Base-by-base conservation (phyloP, 2,113 vertebrate species). In the Melierax canorus region DNA sequence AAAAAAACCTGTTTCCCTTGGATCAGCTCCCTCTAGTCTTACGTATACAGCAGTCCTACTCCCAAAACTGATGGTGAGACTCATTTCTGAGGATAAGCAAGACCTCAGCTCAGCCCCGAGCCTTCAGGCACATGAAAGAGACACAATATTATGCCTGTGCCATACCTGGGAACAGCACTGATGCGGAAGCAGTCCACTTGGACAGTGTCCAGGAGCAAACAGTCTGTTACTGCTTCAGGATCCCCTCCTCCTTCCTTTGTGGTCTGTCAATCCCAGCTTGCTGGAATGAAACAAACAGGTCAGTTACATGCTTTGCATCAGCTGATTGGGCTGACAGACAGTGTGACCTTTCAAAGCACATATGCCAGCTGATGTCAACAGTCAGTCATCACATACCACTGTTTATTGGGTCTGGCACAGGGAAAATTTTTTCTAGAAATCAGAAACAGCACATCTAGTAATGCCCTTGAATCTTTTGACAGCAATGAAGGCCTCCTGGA, bases 251-350 rank as follows among this genome's bases (percentile, higher is more conserved):
- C 62, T 80, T 88, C 75, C 73, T 80, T 46, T 51, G 39, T 2
- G 19, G 68, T 60, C 34, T 80, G 69, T 27, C 55, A 74, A 66
- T 17, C 75, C 24, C 56, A 77, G 80, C n/a, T 86, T 30, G 0
- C 93, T 90, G 75, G 92, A 97, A 97, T 12, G 84, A 95, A 95
- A 96, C 73, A 97, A 90, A 94, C 46, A 96, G 71, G 75, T 76
- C 26, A 41, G 22, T 87, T 46, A 96, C 72, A 82, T 41, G 74
- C 38, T 50, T 41, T 9, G 16, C 23, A 56, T 59, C 79, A 93
- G 62, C 74, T 86, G 92, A 77, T 16, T 1, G 2, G n/a, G 82
- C 78, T 77, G 36, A 72, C 2, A 19, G 66, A 63, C 7, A 2
- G 32, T 10, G 24, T 92, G 83, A 90, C 77, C 80, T 96, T 95